Percentiles rank a stretch among this genome's conserved stretches.
Conservation (phyloP, 2,797 vertebrate genomes). For the Gymnothorax javanicus region DNA sequence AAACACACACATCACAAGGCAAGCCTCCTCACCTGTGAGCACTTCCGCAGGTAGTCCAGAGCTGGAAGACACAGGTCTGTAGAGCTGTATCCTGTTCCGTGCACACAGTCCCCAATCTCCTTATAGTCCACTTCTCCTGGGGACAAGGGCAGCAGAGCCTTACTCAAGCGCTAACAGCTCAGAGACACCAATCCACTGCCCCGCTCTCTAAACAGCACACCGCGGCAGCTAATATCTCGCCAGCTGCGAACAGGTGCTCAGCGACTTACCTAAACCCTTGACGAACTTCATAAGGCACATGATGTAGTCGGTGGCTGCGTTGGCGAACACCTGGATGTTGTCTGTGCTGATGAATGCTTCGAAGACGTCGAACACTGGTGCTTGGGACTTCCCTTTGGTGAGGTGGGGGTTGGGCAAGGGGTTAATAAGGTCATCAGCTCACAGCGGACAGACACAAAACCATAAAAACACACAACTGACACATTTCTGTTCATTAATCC, state of each 20-base stretch:
- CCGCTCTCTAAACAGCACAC: not conserved
- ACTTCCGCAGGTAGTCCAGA: conserved; percentile 91
- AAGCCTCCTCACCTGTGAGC: conserved; percentile 82
- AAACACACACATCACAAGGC: not conserved
- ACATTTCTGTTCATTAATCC: not conserved
- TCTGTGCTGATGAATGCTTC: conserved; percentile 97
- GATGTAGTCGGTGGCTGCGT: conserved; percentile 96
- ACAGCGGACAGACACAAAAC: not conserved
- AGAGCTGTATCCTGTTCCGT: conserved; percentile 77
- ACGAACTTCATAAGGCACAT: conserved; percentile 99
- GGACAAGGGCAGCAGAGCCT: conserved; percentile 16
- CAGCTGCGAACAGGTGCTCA: not conserved
- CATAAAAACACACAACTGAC: not conserved
- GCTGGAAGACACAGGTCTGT: conserved; percentile 95
- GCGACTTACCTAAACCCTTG: conserved; percentile 87
- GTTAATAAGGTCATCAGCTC: not conserved
- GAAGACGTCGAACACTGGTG: conserved; percentile 96
- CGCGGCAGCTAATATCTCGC: not conserved
- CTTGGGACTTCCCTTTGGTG: conserved; percentile 84
- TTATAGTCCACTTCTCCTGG: conserved; percentile 91
- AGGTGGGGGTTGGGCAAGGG: not conserved
- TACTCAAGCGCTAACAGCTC: not conserved
- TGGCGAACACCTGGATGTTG: conserved; percentile 98
- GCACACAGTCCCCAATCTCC: conserved; percentile 87
- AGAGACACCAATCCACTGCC: not conserved